Evolutionary conservation across 2,888 invertebrate genomes (phyloP).

Genomic region (Drosophila birchii): DNA sequence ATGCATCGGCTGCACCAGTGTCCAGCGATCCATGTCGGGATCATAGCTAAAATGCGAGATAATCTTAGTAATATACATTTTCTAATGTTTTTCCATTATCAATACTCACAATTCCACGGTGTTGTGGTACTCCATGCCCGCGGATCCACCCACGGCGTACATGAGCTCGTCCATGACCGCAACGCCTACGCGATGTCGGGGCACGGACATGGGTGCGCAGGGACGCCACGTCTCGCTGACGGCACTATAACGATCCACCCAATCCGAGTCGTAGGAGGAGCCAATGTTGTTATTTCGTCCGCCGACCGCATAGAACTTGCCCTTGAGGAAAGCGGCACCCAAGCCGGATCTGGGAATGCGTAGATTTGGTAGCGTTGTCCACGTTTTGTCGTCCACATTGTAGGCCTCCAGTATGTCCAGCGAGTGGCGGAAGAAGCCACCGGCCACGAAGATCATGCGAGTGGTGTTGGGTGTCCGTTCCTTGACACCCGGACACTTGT

Average conservation of each 20-base stretch:
- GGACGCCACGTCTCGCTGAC: slow-evolving; percentile 93
- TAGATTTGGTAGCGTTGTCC: slow-evolving; percentile 93
- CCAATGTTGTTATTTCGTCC: slow-evolving; percentile 96
- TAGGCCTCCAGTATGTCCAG: slow-evolving; percentile 95
- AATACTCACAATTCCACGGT: slow-evolving; percentile 92
- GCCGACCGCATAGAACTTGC: slow-evolving; percentile 95
- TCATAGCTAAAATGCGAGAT: slow-evolving; percentile 88
- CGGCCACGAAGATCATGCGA: slow-evolving; percentile 95
- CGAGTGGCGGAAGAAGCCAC: slow-evolving; percentile 94
- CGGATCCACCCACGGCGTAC: slow-evolving; percentile 96
- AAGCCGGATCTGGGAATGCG: slow-evolving; percentile 94
- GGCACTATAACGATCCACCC: slow-evolving; percentile 93
- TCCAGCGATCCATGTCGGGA: slow-evolving; percentile 94
- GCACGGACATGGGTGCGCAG: slow-evolving; percentile 94
- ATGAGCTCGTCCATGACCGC: slow-evolving; percentile 96
- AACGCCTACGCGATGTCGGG: slow-evolving; percentile 94
- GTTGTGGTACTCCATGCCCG: slow-evolving; percentile 93
- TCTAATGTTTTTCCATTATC: no score
- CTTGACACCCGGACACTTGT: slow-evolving; percentile 93
- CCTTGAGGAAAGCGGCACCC: slow-evolving; percentile 94
- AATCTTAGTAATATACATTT: not conserved
- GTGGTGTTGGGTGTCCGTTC: slow-evolving; percentile 95
- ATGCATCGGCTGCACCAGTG: slow-evolving; percentile 90
- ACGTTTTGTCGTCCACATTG: slow-evolving; percentile 93
- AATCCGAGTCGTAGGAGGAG: slow-evolving; percentile 93